Evolutionary conservation across 2,113 vertebrate species (phyloP).

Genomic region (Symphodus melops): DNA sequence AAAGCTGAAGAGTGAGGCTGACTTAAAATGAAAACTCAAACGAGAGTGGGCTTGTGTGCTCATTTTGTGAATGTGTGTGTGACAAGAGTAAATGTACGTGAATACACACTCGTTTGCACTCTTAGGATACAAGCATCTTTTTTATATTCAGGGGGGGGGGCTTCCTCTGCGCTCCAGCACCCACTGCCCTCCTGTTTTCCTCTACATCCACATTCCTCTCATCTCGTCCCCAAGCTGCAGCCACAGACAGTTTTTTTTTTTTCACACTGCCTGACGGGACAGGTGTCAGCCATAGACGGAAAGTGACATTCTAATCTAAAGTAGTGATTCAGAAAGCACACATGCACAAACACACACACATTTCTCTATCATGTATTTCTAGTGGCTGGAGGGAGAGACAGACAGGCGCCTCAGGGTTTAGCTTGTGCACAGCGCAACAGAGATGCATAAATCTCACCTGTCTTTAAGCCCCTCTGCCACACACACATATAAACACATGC

Average conservation of each 20-base stretch:
- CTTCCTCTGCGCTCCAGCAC: conserved; percentile 62
- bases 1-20: conserved; percentile 73
- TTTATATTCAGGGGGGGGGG: conserved; percentile 61
- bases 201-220: conserved; percentile 20
- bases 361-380: conserved; percentile 31
- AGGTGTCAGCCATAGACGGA: conserved; percentile 72
- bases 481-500: conserved; percentile 13
- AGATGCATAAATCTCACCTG: conserved; percentile 41
- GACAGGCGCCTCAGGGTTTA: conserved; percentile 27
- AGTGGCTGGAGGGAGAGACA: conserved; percentile 37
- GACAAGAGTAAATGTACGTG: conserved; percentile 11
- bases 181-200: conserved; percentile 51
- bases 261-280: conserved; percentile 64
- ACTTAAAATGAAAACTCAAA: conserved; percentile 77
- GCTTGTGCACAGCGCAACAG: conserved; percentile 27
- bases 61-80: conserved; percentile 42
- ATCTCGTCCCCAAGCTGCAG: conserved; percentile 35
- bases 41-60: conserved; percentile 53
- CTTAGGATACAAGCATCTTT: conserved; percentile 58
- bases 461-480: background rate
- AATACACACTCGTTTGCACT: conserved; percentile 54
- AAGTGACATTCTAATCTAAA: conserved; percentile 82
- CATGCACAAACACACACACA: conserved; percentile 23
- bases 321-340: conserved; percentile 62
- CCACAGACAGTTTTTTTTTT: conserved; percentile 46